Base-by-base conservation (phyloP, 1,140 invertebrate genomes). In the Ceratitis capitata region DNA sequence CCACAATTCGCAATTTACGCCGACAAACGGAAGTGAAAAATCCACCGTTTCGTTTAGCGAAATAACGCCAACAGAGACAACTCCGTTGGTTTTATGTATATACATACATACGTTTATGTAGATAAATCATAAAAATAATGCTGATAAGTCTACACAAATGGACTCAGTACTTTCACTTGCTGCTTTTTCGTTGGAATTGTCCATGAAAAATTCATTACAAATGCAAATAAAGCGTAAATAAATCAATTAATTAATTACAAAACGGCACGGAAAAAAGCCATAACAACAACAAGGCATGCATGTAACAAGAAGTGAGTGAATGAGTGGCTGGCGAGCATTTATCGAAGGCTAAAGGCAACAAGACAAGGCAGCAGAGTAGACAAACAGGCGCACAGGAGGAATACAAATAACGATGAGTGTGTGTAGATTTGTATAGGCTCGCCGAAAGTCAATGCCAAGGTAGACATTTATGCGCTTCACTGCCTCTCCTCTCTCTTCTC, bases 171-270 rank as follows among this genome's bases (percentile, higher is more conserved):
- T 12, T 32, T 5, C 39, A 4, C 14, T 2, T 61, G 58, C 29
- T 23, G 69, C 69, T 78, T 78, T 14, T 47, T 45, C 32, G 69
- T 78, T 45, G 35, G 3, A 83, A 83, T 53, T 83, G 82, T 39
- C 82, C 82, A 47, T 51, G 82, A 53, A 83, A 83, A 84, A 58
- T 84, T 84, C 83, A 84, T 84, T 84, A 84, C 35, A n/a, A 84
- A 64, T 85, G 84, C 64, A 85, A 85, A 85, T 85, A 85, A 85
- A 85, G 84, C 84, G 61, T 85, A 85, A 78, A 85, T 85, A 85
- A 85, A 85, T 85, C 64, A 85, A 85, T 85, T 85, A 85, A 85
- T 85, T 85, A 74, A 85, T 85, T 85, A 85, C 82, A 83, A 83
- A 83, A 83, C 26, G 49, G 26, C 45, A 83, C 47, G 82, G 53